Evolutionary conservation across 2,888 invertebrate species (phyloP), one percentile per base, ranked within the genome.

Genomic region (Odontocolon sp.): DNA sequence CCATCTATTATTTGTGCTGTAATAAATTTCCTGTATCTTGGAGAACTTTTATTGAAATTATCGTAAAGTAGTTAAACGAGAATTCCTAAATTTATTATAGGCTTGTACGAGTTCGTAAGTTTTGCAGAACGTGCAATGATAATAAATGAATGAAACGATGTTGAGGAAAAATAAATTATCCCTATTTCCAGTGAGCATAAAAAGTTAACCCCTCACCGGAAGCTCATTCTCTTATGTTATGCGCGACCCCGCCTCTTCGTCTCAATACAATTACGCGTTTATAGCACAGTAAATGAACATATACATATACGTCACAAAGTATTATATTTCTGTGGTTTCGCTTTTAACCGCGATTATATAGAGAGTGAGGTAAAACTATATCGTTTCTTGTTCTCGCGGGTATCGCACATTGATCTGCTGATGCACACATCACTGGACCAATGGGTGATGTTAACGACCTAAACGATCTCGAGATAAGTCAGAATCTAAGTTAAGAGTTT

Each of bases 401-500:
- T n/a, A n/a, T n/a, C n/a, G n/a, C n/a, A 45, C 21, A 38, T 57
- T 36, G 1, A 26, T n/a, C 11, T 38, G 3, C 2, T 21, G 6
- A 11, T 63, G 45, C 21, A 21, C 40, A 28, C 33, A 21, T 63
- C 36, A 36, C 63, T 47, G 14, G 45, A 21, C 33, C 63, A 26
- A 64, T 76, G 80, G 78, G 78, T 80, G 78, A 80, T 80, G 80
- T 78, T 80, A 80, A 80, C 80, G 80, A 78, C 72, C 69, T 61
- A 76, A 80, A 80, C 67, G 74, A 47, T 63, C 57, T 36, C 26
- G 72, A 75, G 75, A 72, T 66, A 72, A 78, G 78, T 80, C 78
- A 47, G 72, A 67, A 75, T 80, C 78, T 68, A 76, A 61, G 33
- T 52, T 36, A 59, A 18, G 18, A n/a, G 31, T 31, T 9, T 18